Base-by-base conservation (phyloP, 2,113 vertebrate species). In the Datnioides undecimradiatus region DNA sequence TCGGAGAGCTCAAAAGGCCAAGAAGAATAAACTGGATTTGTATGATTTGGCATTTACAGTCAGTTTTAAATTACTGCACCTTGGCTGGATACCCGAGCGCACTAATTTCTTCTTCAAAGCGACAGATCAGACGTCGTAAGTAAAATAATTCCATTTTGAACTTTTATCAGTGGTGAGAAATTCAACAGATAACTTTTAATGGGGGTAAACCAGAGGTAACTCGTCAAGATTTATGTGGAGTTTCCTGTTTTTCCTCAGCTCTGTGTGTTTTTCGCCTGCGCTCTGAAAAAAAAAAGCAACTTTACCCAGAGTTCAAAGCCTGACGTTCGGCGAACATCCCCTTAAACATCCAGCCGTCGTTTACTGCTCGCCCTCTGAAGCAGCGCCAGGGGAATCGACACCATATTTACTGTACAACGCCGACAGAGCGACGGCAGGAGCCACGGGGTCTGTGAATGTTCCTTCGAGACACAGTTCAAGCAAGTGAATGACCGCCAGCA, bases 11-110 rank as follows among this genome's bases (percentile, higher is more conserved):
- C 13, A 41, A 45, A 72, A 69, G 55, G 59, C 74, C n/a, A 64
- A n/a, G 59, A 67, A 63, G 60, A 85, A 34, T 33, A 69, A 86
- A 73, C 62, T 33, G n/a, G 23, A 72, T 55, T 58, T 82, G 74
- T 84, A 27, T 80, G 51, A 52, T 76, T 85, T 85, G 84, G 84
- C 80, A 10, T 71, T 85, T 16, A 3, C 19, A 48, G 17, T 76
- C 54, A 5, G 33, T 51, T 78, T 76, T 33, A 63, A 81, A 73
- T 79, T 16, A 62, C 60, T 63, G 6, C 38, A 27, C 66, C 17
- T 55, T 66, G 84, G 70, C 65, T 58, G 34, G 29, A 72, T 14
- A 10, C 40, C 43, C 31, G 11, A 29, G 5, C 13, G 40, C 48
- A n/a, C 27, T 54, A 5, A 54, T 60, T 87, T 51, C 14, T 67